Evolutionary conservation across 2,113 vertebrate species (phyloP), one percentile per base, ranked within the genome.

Genomic region (Hymenochirus boettgeri): DNA sequence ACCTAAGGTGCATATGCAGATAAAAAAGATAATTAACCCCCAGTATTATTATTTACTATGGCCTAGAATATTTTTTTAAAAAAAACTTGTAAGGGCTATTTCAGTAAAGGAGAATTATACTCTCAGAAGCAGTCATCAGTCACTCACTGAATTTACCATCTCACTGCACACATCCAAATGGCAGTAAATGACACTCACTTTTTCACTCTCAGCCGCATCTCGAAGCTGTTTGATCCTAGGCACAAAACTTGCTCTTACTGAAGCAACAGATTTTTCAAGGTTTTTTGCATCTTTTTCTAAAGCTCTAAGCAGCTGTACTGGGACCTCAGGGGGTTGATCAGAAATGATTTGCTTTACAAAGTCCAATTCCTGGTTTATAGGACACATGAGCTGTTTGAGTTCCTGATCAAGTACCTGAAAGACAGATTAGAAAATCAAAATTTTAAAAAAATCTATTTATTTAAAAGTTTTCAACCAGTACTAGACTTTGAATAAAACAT

Each of bases 211-310:
- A 50, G 81, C 75, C 0, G 80, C 81, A 57, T 77, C 77, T 0
- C 51, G 80, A 25, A 99, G 86, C 59, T 78, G 84, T 31, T 82
- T 83, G 39, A 92, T 77, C 72, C 82, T 75, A 27, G 83, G 83
- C 25, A 77, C 77, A 63, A 91, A 91, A 19, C 80, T 71, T 0
- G 81, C 76, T 1, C 55, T 79, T 0, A 91, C 88, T 0, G 92
- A 89, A 66, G 80, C 80, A 57, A 92, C 88, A 15, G 90, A 90
- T 63, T 90, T 91, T 11, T 89, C 79, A 59, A 99, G 84, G 78
- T 92, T 93, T 74, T 90, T 91, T 71, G 84, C 80, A 51, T 99
- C 95, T 73, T 95, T 99, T 72, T 94, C 92, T 72, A 99, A 77
- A 46, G 93, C 94, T 59, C 85, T 80, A 59, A 96, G 73, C 12